A percentile compares a stretch with the other conserved stretches of the same genome.
These are phyloP conservation scores for Catotricha subobsoleta DNA, from an alignment of 2,888 invertebrate genomes.

Conservation along the genomic window DNA sequence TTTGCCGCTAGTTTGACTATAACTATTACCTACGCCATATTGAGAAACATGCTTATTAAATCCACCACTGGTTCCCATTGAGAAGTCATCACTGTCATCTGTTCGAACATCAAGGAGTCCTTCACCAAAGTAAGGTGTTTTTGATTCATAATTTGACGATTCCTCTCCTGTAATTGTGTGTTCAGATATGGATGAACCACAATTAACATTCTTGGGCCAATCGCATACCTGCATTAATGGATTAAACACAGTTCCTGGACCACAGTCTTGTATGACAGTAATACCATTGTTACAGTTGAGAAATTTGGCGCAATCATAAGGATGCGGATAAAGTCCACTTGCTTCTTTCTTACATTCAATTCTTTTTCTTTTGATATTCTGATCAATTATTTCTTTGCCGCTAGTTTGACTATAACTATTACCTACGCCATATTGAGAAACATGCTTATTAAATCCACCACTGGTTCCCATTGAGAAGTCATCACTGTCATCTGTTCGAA, in stretches of 20 bases:
- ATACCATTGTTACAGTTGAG: slow-evolving; percentile 49
- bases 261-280: slow-evolving; percentile 40
- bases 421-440: no score
- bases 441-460: no score
- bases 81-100: no score
- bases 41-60: no score
- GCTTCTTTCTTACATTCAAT: slow-evolving; percentile 31
- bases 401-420: no score
- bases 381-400: no score
- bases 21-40: no score
- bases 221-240: slow-evolving; percentile 42
- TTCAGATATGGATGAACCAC: slow-evolving; percentile 16
- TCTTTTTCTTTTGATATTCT: no score
- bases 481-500: slow-evolving; percentile 1
- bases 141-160: no score
- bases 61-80: no score
- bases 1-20: no score
- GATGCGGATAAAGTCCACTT: slow-evolving; percentile 38
- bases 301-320: slow-evolving; percentile 42
- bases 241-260: slow-evolving; percentile 47
- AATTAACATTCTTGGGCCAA: slow-evolving; percentile 40
- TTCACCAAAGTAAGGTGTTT: not conserved
- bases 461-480: no score
- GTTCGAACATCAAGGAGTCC: not conserved
- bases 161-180: not conserved